Percentiles rank a stretch among this genome's conserved stretches.
Conservation (phyloP, 2,797 vertebrate genomes). For the Benthosema pterotum region DNA sequence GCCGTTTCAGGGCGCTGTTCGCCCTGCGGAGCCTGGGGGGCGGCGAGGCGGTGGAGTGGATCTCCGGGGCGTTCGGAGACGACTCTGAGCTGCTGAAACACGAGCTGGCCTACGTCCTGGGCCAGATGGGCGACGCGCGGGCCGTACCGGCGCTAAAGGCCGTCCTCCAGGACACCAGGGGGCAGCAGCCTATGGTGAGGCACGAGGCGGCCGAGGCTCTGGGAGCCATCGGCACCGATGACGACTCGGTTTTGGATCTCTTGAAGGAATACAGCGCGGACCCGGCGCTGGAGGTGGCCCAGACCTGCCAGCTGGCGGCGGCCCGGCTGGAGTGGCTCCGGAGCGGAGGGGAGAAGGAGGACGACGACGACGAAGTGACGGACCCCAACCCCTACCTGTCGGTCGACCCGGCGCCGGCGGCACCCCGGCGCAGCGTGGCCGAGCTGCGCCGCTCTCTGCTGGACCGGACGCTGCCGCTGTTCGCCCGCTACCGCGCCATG, state of each 20-base stretch:
- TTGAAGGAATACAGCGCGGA: conserved; percentile 86
- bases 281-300: conserved; percentile 91
- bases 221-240: conserved; percentile 93
- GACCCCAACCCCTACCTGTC: conserved; percentile 84
- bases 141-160: conserved; percentile 88
- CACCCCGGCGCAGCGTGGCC: conserved; percentile 68
- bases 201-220: conserved; percentile 96
- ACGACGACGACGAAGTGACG: conserved; percentile 23
- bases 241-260: conserved; percentile 83
- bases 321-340: conserved; percentile 89
- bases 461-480: conserved; percentile 83
- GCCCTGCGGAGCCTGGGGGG: conserved; percentile 91
- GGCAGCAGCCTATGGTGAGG: conserved; percentile 93
- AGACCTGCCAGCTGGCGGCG: conserved; percentile 93
- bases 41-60: conserved; percentile 84
- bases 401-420: conserved; percentile 91
- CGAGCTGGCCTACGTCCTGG: conserved; percentile 93
- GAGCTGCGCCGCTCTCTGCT: conserved; percentile 81
- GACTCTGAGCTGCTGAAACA: conserved; percentile 92
- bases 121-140: conserved; percentile 89
- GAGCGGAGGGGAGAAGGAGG: conserved; percentile 55
- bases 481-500: conserved; percentile 95
- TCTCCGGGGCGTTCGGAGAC: conserved; percentile 86
- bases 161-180: conserved; percentile 78
- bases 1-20: conserved; percentile 92